phyloP scores from a whole-genome alignment of 53 echinoderm and acorn worm species.

The Stichopus horrens region DNA sequence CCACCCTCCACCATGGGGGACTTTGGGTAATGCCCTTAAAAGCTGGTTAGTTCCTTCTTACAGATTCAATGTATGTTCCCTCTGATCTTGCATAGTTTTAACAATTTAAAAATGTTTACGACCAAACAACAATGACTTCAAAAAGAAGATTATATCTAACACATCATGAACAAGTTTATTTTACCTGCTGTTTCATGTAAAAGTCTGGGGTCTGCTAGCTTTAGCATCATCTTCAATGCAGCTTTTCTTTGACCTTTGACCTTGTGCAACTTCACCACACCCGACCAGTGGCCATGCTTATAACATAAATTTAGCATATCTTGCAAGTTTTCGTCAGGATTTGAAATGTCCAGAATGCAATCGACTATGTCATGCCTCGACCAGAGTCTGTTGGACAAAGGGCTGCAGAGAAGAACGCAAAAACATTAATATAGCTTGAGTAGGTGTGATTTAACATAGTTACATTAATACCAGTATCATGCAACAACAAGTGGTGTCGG shows the following conservation, averaged over 20 bases:
- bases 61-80: too few relatives aligned
- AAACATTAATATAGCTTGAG: too few relatives aligned
- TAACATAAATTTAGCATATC: slow-evolving; percentile 18
- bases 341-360: not conserved
- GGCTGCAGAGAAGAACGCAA: not conserved
- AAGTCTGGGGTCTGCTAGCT: not conserved
- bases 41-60: too few relatives aligned
- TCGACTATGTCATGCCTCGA: not conserved
- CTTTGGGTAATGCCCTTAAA: too few relatives aligned
- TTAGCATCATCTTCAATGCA: not conserved
- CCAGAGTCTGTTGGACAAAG: slow-evolving; percentile 12
- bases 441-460: too few relatives aligned
- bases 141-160: not conserved
- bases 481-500: too few relatives aligned
- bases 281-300: slow-evolving; percentile 18
- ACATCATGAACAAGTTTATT: not conserved
- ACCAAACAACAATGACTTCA: not conserved
- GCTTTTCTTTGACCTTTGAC: slow-evolving; percentile 34
- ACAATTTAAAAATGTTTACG: not conserved
- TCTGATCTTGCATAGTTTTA: too few relatives aligned
- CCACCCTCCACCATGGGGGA: too few relatives aligned
- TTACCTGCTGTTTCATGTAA: slow-evolving; percentile 14
- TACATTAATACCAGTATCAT: too few relatives aligned
- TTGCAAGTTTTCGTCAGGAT: not conserved
- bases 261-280: slow-evolving; percentile 17